Conservation (phyloP, 1,140 invertebrate species). For the Drosophila virilis region DNA sequence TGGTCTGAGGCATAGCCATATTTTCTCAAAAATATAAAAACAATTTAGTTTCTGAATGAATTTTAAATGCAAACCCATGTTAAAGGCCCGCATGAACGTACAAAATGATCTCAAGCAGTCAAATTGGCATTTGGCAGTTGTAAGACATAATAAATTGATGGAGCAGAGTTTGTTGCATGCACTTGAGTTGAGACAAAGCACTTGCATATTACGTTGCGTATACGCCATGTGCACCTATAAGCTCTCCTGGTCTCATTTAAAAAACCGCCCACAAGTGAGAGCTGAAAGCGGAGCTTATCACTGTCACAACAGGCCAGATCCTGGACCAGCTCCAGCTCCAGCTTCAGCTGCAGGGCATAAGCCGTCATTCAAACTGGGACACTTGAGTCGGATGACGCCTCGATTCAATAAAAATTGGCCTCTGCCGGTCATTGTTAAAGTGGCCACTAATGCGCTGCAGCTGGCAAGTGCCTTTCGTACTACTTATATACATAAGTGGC, state of each 20-base stretch:
- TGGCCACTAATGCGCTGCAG: slow-evolving; percentile 68
- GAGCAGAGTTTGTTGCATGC: too few relatives aligned
- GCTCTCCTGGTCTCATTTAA: neutral
- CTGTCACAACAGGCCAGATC: slow-evolving; percentile 1
- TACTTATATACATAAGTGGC: slow-evolving; percentile 52
- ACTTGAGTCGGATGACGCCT: slow-evolving; percentile 25
- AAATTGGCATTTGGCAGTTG: too few relatives aligned
- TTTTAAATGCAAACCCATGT: too few relatives aligned
- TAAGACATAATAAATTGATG: too few relatives aligned
- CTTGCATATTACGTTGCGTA: neutral
- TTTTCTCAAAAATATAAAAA: too few relatives aligned
- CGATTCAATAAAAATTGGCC: slow-evolving; percentile 75
- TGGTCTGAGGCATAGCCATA: too few relatives aligned
- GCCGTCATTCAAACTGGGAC: slow-evolving; percentile 15
- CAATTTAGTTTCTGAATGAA: too few relatives aligned
- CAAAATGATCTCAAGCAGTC: too few relatives aligned
- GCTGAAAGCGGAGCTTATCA: slow-evolving; percentile 6
- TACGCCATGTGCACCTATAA: neutral
- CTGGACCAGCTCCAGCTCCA: neutral
- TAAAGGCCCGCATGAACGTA: too few relatives aligned
- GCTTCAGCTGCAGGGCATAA: neutral
- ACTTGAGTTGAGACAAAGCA: too few relatives aligned
- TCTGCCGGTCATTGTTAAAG: slow-evolving; percentile 62
- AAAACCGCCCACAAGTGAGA: neutral
- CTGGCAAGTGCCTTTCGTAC: slow-evolving; percentile 56